Conservation (phyloP, 2,888 invertebrate species). For the Polydrusus tereticollis region DNA sequence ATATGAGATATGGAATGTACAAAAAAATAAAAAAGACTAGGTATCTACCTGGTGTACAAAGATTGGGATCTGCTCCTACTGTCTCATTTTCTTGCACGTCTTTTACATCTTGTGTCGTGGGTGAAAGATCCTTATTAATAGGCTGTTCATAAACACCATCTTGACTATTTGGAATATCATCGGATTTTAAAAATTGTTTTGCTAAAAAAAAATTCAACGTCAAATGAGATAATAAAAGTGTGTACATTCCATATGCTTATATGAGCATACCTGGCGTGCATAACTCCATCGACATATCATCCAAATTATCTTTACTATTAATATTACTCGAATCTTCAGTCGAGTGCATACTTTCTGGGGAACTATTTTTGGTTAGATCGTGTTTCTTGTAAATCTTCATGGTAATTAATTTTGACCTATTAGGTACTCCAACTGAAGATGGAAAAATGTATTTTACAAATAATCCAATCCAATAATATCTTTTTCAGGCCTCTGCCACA, state of each 20-base stretch:
- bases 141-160: not conserved
- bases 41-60: conserved; percentile 21
- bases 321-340: too few relatives aligned
- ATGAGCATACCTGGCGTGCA: conserved; percentile 27
- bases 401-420: not conserved
- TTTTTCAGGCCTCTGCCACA: too few relatives aligned
- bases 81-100: not conserved
- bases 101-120: not conserved
- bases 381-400: conserved; percentile 15
- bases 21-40: not conserved
- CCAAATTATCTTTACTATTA: conserved; percentile 1
- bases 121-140: not conserved
- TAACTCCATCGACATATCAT: conserved; percentile 17
- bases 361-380: not conserved
- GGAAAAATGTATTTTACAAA: not conserved
- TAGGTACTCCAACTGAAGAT: conserved; percentile 42
- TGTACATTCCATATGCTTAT: too few relatives aligned
- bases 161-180: not conserved
- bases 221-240: too few relatives aligned
- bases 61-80: not conserved
- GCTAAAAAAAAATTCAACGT: not conserved
- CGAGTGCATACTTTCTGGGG: not conserved
- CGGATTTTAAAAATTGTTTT: not conserved
- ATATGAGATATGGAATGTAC: not conserved
- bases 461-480: too few relatives aligned